A percentile compares a stretch with the other conserved stretches of the same genome.
These are phyloP conservation scores for Sebastes cheni DNA, from an alignment of 2,797 vertebrate genomes.

Conservation along the genomic window DNA sequence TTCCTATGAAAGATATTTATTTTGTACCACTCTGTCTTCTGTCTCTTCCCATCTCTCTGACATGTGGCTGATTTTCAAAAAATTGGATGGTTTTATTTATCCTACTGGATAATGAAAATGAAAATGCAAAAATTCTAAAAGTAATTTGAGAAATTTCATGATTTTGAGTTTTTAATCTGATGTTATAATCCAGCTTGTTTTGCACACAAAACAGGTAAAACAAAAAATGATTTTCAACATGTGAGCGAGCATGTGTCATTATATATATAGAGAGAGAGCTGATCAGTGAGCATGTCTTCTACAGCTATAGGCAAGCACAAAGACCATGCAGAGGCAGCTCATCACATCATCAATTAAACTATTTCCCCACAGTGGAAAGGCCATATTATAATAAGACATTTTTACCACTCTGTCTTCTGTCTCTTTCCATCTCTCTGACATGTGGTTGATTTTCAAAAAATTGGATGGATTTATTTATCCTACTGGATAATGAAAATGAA, in stretches of 20 bases:
- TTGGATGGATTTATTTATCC: background rate
- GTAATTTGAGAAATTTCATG: background rate
- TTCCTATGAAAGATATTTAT: slow-evolving; percentile 20
- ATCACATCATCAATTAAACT: background rate
- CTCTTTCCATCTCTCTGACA: background rate
- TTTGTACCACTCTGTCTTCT: background rate
- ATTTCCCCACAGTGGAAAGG: background rate
- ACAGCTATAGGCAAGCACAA: background rate
- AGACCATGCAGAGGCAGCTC: background rate
- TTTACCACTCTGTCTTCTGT: background rate
- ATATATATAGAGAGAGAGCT: background rate
- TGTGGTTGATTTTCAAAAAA: background rate
- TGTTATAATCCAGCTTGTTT: background rate
- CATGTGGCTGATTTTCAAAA: background rate
- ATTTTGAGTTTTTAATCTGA: background rate
- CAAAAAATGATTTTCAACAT: background rate
- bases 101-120: slow-evolving; percentile 3
- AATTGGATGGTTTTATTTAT: background rate
- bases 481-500: background rate
- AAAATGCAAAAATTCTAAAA: background rate
- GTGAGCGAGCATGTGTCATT: background rate
- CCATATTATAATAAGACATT: background rate
- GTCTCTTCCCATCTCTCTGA: background rate
- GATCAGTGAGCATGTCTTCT: background rate
- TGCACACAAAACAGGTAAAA: background rate